Evolutionary conservation across 2,888 invertebrate genomes (phyloP).

Genomic region (Hemicrepidius hirtus): DNA sequence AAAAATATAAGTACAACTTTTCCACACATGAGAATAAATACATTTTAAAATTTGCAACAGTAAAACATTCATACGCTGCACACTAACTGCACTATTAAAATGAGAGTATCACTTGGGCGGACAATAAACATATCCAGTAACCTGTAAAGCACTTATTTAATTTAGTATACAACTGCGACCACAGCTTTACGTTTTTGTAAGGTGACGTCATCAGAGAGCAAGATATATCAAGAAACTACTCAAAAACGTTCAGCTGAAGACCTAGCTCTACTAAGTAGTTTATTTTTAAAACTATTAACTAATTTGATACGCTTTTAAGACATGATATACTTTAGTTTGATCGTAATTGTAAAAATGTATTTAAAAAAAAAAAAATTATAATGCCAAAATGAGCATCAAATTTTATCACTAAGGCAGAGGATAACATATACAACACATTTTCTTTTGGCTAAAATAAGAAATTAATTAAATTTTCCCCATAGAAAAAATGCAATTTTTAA

Average conservation of each 20-base stretch:
- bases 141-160: slow-evolving; percentile 43
- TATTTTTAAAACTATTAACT: slow-evolving; percentile 28
- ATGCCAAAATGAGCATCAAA: slow-evolving; percentile 3
- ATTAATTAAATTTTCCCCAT: neutral
- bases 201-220: slow-evolving; percentile 12
- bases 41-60: slow-evolving; percentile 56
- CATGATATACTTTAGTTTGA: slow-evolving; percentile 29
- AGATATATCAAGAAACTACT: neutral
- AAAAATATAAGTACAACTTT: slow-evolving; percentile 51
- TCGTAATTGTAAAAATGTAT: neutral
- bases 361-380: neutral
- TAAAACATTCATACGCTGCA: slow-evolving; percentile 51
- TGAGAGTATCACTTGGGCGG: slow-evolving; percentile 47
- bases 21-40: slow-evolving; percentile 48
- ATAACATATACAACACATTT: slow-evolving; percentile 3
- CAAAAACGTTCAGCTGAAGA: slow-evolving; percentile 22
- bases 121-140: slow-evolving; percentile 45
- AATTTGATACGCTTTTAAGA: slow-evolving; percentile 35
- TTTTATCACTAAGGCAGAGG: slow-evolving; percentile 18
- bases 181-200: slow-evolving; percentile 12
- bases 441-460: neutral
- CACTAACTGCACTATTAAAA: slow-evolving; percentile 44
- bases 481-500: too few relatives aligned
- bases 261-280: slow-evolving; percentile 22
- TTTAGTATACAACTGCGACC: slow-evolving; percentile 21